Percentiles rank a stretch among this genome's conserved stretches.
These are phyloP conservation scores for Paramuricea clavata DNA, from an alignment of 92 coral and sea anemone species.

Conservation along the genomic window DNA sequence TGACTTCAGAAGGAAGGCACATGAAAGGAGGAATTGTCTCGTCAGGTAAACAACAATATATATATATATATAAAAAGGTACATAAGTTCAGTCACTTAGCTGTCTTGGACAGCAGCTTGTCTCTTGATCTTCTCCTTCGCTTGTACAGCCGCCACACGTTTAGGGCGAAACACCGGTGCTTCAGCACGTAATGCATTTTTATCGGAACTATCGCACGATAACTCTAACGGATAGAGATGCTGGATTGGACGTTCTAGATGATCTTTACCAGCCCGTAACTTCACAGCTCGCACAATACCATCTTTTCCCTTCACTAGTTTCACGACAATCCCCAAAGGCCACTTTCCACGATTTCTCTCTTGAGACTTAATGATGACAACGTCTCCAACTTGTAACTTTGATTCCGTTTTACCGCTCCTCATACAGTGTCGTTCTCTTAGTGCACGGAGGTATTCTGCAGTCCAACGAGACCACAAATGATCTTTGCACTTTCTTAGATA, in stretches of 20 bases:
- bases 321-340: conserved; percentile 15
- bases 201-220: not conserved
- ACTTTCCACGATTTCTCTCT: conserved; percentile 6
- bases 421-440: conserved; percentile 1
- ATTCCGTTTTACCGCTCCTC: not conserved
- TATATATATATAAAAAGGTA: too few relatives aligned
- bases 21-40: too few relatives aligned
- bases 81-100: too few relatives aligned
- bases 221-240: too few relatives aligned
- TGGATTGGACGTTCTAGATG: conserved; percentile 6
- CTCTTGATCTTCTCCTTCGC: not conserved
- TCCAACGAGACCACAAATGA: conserved; percentile 24
- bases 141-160: not conserved
- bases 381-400: not conserved
- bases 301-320: not conserved
- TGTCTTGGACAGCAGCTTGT: not conserved
- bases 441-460: not conserved
- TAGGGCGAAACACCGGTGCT: conserved; percentile 6
- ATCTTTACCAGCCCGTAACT: conserved; percentile 9
- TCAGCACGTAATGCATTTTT: not conserved
- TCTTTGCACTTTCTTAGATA: conserved; percentile 4
- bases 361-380: not conserved
- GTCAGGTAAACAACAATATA: too few relatives aligned
- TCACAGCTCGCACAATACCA: too few relatives aligned
- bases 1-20: too few relatives aligned